Evolutionary conservation across 2,113 vertebrate species (phyloP).

Genomic region (Forbesichthys agassizii): DNA sequence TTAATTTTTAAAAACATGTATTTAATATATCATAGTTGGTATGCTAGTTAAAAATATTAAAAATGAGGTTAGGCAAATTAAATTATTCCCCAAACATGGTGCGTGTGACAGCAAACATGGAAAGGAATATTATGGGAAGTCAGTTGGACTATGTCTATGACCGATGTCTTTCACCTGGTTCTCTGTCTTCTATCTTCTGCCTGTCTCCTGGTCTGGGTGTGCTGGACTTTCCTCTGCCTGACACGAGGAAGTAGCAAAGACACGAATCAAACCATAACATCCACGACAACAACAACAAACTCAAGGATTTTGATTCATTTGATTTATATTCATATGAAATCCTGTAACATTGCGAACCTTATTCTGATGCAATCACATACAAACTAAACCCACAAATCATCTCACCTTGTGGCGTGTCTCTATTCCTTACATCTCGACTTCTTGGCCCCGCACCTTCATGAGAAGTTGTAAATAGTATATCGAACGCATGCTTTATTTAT

Average conservation of each 20-base stretch:
- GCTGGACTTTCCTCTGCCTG: slow-evolving; percentile 51
- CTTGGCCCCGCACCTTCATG: slow-evolving; percentile 30
- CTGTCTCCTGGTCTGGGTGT: slow-evolving; percentile 55
- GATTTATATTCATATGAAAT: neutral
- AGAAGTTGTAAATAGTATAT: neutral
- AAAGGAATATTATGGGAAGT: neutral
- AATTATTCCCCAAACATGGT: too few species aligned
- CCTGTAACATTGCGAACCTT: neutral
- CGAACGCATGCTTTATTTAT: neutral
- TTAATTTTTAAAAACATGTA: too few species aligned
- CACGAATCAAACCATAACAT: neutral
- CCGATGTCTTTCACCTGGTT: slow-evolving; percentile 38
- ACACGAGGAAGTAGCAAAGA: neutral
- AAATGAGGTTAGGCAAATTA: too few species aligned
- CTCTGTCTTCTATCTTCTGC: slow-evolving; percentile 50
- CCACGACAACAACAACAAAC: too few species aligned
- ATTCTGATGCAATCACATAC: neutral
- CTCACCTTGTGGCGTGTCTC: slow-evolving; percentile 62
- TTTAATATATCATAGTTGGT: too few species aligned
- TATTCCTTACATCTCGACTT: slow-evolving; percentile 62
- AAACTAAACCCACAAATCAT: neutral
- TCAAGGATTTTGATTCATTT: neutral
- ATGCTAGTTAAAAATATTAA: too few species aligned
- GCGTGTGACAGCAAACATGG: neutral
- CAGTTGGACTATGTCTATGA: neutral